phyloP scores from a whole-genome alignment of 1,140 invertebrate species.

The Eubasilissa regina region DNA sequence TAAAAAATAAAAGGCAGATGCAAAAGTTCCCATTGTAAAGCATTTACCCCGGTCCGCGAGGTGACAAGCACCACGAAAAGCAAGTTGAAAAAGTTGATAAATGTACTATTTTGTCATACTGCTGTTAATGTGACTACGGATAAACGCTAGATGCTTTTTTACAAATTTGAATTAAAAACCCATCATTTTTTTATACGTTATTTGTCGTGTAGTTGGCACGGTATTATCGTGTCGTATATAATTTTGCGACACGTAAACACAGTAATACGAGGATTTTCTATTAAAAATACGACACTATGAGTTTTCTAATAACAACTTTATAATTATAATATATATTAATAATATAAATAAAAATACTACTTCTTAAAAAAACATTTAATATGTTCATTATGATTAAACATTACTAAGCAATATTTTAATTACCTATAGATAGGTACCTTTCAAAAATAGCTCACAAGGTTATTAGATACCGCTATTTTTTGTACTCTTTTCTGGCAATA shows the following conservation, averaged over 20 bases:
- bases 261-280: constrained; percentile 16
- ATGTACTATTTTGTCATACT: constrained; percentile 9
- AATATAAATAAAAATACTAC: too few species aligned
- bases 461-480: too few species aligned
- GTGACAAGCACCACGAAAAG: neutral
- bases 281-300: constrained; percentile 10
- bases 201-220: neutral
- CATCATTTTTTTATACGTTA: neutral
- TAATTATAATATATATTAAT: too few species aligned
- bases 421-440: too few species aligned
- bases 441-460: too few species aligned
- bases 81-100: neutral
- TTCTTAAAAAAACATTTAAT: too few species aligned
- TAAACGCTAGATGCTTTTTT: constrained; percentile 10
- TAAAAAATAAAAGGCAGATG: constrained; percentile 53
- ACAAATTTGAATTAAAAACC: neutral
- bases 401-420: too few species aligned
- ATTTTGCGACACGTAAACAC: constrained; percentile 36
- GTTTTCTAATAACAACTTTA: constrained; percentile 15
- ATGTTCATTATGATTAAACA: too few species aligned
- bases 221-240: constrained; percentile 39
- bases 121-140: neutral
- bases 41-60: constrained; percentile 40
- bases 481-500: too few species aligned
- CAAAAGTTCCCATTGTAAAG: constrained; percentile 57